These are phyloP conservation scores for Petaurus breviceps DNA, from an alignment of 2,113 vertebrate species.

Conservation along the genomic window DNA sequence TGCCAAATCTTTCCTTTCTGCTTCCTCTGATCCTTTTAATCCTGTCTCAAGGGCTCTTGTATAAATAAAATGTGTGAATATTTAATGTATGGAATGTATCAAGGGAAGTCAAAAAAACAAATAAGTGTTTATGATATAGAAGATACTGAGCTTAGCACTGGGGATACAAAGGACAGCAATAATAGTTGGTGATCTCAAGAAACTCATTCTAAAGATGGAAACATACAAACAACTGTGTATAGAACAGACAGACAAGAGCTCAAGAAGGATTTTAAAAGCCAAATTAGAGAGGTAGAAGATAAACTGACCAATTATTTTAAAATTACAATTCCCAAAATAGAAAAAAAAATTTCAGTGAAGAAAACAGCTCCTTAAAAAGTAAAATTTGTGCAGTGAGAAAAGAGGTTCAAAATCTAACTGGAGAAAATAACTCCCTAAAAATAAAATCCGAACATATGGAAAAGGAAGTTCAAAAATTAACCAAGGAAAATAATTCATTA, in stretches of 20 bases:
- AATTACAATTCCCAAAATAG: too few species aligned
- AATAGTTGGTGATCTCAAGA: neutral
- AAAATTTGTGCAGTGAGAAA: too few species aligned
- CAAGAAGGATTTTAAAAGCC: too few species aligned
- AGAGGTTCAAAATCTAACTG: too few species aligned
- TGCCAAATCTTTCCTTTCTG: neutral
- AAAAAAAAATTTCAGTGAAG: too few species aligned
- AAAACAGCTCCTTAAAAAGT: too few species aligned
- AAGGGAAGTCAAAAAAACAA: neutral
- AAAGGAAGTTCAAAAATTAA: too few species aligned
- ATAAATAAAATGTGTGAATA: neutral
- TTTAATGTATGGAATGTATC: neutral
- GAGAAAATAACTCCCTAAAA: too few species aligned
- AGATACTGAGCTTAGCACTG: neutral
- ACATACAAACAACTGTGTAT: neutral
- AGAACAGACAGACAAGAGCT: neutral
- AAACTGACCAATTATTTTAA: too few species aligned
- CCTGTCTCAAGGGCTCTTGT: neutral
- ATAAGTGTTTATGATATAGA: neutral
- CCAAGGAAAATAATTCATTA: too few species aligned
- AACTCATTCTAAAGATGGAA: neutral
- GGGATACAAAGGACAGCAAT: neutral
- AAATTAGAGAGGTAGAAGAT: too few species aligned
- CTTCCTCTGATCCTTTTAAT: neutral
- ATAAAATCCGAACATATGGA: too few species aligned